phyloP scores from a whole-genome alignment of 2,113 vertebrate genomes.

The Aviceda subcristata region DNA sequence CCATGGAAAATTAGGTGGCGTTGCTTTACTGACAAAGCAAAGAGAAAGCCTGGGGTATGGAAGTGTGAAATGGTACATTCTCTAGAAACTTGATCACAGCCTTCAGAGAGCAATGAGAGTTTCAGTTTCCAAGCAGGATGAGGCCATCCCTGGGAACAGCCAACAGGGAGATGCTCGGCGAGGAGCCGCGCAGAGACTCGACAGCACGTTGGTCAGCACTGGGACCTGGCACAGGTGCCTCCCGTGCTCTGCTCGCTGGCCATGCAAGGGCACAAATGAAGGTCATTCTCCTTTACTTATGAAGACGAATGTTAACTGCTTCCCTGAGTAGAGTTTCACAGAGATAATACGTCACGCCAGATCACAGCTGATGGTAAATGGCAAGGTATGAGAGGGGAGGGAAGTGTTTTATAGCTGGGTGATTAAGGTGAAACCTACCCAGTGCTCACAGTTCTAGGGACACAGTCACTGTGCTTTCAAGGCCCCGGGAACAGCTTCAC shows the following conservation, averaged over 20 bases:
- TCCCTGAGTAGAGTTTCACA: background rate
- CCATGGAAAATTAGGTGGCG: rapidly evolving
- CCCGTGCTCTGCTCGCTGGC: rapidly evolving
- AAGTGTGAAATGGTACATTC: background rate
- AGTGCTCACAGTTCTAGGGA: rapidly evolving
- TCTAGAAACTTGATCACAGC: background rate
- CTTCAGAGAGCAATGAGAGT: background rate
- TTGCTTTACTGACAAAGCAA: background rate
- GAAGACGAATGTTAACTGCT: background rate
- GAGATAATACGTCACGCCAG: background rate
- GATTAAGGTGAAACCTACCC: background rate
- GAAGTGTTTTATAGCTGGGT: background rate
- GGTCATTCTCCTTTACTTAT: background rate
- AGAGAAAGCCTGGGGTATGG: background rate
- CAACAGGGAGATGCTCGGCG: rapidly evolving
- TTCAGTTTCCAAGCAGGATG: background rate
- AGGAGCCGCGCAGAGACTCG: rapidly evolving
- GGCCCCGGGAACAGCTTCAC: background rate
- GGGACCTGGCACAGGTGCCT: rapidly evolving
- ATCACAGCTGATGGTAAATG: background rate
- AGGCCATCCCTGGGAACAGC: background rate
- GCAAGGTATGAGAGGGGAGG: background rate
- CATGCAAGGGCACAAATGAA: background rate
- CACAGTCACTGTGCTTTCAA: background rate
- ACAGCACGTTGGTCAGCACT: background rate